Base-by-base conservation (phyloP, 2,888 invertebrate genomes). In the Calameuta pallipes region DNA sequence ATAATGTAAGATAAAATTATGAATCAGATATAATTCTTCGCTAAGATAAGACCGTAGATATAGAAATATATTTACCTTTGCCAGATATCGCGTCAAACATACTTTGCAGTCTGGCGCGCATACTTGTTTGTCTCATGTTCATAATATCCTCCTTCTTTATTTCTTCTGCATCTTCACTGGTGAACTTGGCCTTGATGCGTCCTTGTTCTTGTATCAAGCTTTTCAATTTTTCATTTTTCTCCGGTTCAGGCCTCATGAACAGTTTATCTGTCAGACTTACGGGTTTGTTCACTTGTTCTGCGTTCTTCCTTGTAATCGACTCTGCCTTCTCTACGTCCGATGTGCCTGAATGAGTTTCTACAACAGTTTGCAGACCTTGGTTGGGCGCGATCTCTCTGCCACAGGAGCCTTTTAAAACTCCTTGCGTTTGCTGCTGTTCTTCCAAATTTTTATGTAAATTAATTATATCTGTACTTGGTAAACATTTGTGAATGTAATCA, bases 11-110 rank as follows among this genome's bases (percentile, higher is more conserved):
- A 56, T 31, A 23, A 23, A 36, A 70, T 36, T 30, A 69, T 73
- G 34, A 35, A 74, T 73, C 41, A 36, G 56, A 69, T 23, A 69
- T 23, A 12, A 36, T 74, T 30, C 12, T 75, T 73, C 23, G 9
- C 2, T 23, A 56, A 56, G 56, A 56, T 56, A 31, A 77, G 23
- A 69, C 75, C 1, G 4, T 9, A 77, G 68, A 74, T 6, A 77
- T 41, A n/a, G 0, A 71, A 31, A 15, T 71, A 35, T 68, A 76
- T 83, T 87, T 83, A 90, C 90, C 84, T 87, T 91, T 91, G 4
- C 91, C 91, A 31, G 91, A 90, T 82, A 91, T 90, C 4, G 91
- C 91, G 79, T 91, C 89, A 37, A 91, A 91, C 91, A 91, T 91
- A 73, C 90, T 91, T 75, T 90, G 89, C 23, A 91, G 83, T 76